These are phyloP conservation scores for rat (Rattus norvegicus) DNA, from an alignment of 2,113 vertebrate species.

Conservation along the genomic window DNA sequence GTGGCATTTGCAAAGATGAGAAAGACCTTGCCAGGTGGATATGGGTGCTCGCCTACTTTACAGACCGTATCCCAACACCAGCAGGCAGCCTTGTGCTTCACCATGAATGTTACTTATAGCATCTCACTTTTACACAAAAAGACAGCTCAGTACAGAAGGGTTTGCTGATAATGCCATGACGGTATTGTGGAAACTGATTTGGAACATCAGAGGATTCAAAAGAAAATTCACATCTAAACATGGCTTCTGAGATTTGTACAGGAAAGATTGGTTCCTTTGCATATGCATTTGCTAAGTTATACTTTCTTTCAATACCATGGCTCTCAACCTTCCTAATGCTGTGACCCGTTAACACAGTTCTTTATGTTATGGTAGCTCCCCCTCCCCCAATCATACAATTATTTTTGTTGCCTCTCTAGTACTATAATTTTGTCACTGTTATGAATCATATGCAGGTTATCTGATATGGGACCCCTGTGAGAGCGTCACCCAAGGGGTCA, in stretches of 20 bases:
- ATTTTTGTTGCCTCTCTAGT: too few species aligned
- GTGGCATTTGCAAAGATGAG: neutral
- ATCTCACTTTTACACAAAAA: conserved; percentile 16
- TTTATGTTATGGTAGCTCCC: neutral
- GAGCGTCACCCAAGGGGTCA: neutral
- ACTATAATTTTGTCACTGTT: neutral
- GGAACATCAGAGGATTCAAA: neutral
- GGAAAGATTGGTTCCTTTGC: neutral
- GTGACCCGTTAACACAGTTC: neutral
- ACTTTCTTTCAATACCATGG: neutral
- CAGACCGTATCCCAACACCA: neutral
- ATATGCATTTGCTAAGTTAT: conserved; percentile 5
- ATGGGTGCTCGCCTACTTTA: neutral
- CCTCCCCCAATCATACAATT: neutral
- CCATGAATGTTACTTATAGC: neutral
- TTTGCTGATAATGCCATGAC: neutral
- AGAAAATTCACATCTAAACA: neutral
- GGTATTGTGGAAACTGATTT: neutral
- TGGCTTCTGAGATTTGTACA: neutral
- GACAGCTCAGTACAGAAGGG: neutral
- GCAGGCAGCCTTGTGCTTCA: neutral
- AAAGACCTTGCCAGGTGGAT: too few species aligned
- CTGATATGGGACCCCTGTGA: too few species aligned
- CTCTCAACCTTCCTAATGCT: neutral
- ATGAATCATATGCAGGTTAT: neutral